These are phyloP conservation scores for Sinocyclocheilus grahami DNA, from an alignment of 2,113 vertebrate genomes.

Conservation along the genomic window DNA sequence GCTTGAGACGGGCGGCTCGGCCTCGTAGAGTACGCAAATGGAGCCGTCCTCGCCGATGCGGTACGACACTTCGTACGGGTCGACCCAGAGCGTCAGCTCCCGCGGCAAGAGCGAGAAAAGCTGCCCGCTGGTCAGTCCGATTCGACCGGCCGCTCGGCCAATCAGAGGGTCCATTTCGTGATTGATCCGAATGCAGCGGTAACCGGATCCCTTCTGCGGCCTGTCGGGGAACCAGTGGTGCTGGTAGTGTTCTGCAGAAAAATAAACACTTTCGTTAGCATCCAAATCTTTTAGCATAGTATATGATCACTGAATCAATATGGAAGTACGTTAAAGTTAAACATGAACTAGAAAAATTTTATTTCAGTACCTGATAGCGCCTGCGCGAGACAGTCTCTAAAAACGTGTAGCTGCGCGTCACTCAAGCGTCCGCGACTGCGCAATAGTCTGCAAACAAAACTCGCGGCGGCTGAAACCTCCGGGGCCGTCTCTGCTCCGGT, in stretches of 20 bases:
- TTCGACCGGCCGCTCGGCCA: constrained; percentile 75
- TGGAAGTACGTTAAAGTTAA: neutral
- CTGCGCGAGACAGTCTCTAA: constrained; percentile 78
- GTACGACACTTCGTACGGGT: constrained; percentile 86
- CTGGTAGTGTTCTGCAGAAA: constrained; percentile 79
- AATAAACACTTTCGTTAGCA: neutral
- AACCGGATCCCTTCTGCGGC: constrained; percentile 85
- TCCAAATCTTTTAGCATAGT: too few species aligned
- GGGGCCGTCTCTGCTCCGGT: constrained; percentile 71
- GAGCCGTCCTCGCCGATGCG: constrained; percentile 88
- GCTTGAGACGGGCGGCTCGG: constrained; percentile 43
- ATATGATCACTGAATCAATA: neutral
- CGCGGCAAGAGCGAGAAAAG: constrained; percentile 80
- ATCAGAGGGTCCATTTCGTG: constrained; percentile 87
- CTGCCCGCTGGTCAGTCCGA: constrained; percentile 77
- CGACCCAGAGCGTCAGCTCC: constrained; percentile 87
- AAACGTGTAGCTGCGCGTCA: constrained; percentile 80
- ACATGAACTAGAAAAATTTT: neutral
- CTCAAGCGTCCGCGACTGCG: constrained; percentile 78
- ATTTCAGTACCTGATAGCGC: constrained; percentile 77
- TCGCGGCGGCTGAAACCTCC: constrained; percentile 83
- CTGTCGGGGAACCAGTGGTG: constrained; percentile 87
- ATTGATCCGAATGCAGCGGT: constrained; percentile 88
- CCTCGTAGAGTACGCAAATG: constrained; percentile 84
- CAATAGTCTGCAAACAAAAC: constrained; percentile 80